Base-by-base conservation (phyloP, 2,797 vertebrate genomes). In the Vultur gryphus region DNA sequence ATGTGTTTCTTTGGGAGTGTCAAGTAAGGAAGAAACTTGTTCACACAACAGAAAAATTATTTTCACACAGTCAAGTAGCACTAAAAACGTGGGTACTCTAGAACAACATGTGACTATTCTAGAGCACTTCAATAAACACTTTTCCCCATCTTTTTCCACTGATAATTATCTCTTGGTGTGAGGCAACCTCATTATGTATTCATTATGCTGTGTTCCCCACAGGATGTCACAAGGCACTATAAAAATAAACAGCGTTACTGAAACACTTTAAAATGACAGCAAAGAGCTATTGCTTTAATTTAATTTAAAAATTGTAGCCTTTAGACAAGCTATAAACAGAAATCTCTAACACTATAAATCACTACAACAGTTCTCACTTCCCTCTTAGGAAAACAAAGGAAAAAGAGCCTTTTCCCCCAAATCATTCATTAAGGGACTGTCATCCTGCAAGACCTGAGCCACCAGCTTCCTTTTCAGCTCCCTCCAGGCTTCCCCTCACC, bases 221-320 rank as follows among this genome's bases (percentile, higher is more conserved):
- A 33, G 70, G 85, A 70, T 69, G 58, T 77, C 72, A 81, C 69
- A 13, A 57, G 67, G n/a, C 41, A 16, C 49, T 54, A 31, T 54
- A 41, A 80, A 87, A 92, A 92, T 54, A 87, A 93, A 83, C 8
- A 87, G 51, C 26, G 7, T 51, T 57, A 49, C 44, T 61, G 82
- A 75, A 91, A 71, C 54, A 33, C 73, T 80, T 85, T 11, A 52
- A 66, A 61, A 64, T 55, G 39, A 76, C 90, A 91, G 41, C 5
- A 1, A 85, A 78, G 64, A 95, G 67, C 43, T 91, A 86, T 35
- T 67, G 69, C 69, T 95, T 94, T 94, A 73, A 95, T 94, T 87
- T 91, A 78, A 78, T 80, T 85, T 90, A 3, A 75, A 78, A 94
- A 87, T 7, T 43, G 69, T 83, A 73, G 55, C 61, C 83, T 67